Evolutionary conservation across 2,888 invertebrate species (phyloP), one percentile per base, ranked within the genome.

Genomic region (Antheraea yamamai): DNA sequence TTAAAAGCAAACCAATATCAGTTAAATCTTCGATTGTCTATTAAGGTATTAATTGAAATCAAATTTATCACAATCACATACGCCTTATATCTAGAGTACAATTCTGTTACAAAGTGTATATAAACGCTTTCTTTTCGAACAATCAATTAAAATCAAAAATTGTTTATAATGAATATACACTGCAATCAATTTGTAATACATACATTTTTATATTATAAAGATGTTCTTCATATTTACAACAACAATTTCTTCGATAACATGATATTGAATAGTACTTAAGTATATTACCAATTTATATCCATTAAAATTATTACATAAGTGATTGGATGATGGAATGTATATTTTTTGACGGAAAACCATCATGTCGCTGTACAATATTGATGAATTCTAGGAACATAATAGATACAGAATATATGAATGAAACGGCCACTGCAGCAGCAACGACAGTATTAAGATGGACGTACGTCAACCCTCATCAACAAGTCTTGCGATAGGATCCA

Each of bases 401-500:
- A 39, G 58, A 71, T 47, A 23, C 39, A 75, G 26, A 72, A 35
- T 61, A 58, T 58, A 58, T 58, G 39, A 35, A 58, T 58, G 39
- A 35, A 72, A 10, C 16, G 23, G 14, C 23, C 55, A n/a, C 26
- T 23, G 23, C 64, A 81, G 81, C 83, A 85, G 87, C 87, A 87
- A 87, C 84, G 85, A 83, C 84, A 80, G 81, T 78, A 79, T 81
- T 80, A 77, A 82, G 85, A 87, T 83, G 85, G 90, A 88, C 89
- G 87, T 80, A 79, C 86, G 90, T 87, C 90, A 84, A 90, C 89
- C 90, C 90, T 89, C 85, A 84, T 91, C 89, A 70, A 70, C 70
- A 70, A 70, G 39, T 70, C 39, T 35, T 39, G 70, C 70, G 70
- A 70, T 70, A 70, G 70, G 70, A 20, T 39, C 70, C 70, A 39